Conservation (phyloP, 2,797 vertebrate genomes). For the Rhadinocentrus ornatus region DNA sequence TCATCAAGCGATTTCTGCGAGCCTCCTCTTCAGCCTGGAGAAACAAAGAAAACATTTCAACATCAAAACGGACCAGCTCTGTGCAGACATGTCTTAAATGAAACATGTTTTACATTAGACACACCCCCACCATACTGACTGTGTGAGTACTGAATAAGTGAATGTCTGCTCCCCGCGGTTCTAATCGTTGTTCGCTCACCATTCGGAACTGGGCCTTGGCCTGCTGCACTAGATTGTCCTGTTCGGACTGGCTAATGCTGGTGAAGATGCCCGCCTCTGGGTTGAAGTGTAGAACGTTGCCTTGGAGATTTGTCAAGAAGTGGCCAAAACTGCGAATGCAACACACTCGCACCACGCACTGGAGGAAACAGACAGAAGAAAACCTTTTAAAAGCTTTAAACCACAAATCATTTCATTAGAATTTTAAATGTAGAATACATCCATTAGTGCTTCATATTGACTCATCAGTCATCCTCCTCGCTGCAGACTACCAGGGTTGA, state of each 20-base stretch:
- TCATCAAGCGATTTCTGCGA: conserved; percentile 94
- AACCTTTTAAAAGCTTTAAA: not conserved
- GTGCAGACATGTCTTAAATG: not conserved
- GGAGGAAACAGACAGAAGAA: conserved; percentile 26
- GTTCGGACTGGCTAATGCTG: conserved; percentile 91
- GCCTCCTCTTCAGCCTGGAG: conserved; percentile 96
- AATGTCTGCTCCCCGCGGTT: too few species aligned
- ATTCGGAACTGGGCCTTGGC: conserved; percentile 98
- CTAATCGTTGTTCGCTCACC: conserved; percentile 81
- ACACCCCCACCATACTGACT: not conserved
- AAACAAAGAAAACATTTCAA: not conserved
- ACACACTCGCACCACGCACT: conserved; percentile 91
- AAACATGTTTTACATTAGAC: not conserved
- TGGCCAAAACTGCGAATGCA: conserved; percentile 97
- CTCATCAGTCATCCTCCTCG: not conserved
- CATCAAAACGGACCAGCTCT: not conserved
- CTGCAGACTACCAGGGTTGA: not conserved
- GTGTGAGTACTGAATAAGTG: too few species aligned
- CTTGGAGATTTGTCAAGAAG: conserved; percentile 93
- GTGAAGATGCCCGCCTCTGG: conserved; percentile 95
- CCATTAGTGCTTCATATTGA: not conserved
- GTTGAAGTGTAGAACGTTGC: conserved; percentile 96
- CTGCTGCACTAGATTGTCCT: conserved; percentile 91
- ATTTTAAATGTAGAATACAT: not conserved
- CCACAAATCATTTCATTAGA: not conserved